Evolutionary conservation across 1,140 invertebrate species (phyloP).

Genomic region (Sitodiplosis mosellana): DNA sequence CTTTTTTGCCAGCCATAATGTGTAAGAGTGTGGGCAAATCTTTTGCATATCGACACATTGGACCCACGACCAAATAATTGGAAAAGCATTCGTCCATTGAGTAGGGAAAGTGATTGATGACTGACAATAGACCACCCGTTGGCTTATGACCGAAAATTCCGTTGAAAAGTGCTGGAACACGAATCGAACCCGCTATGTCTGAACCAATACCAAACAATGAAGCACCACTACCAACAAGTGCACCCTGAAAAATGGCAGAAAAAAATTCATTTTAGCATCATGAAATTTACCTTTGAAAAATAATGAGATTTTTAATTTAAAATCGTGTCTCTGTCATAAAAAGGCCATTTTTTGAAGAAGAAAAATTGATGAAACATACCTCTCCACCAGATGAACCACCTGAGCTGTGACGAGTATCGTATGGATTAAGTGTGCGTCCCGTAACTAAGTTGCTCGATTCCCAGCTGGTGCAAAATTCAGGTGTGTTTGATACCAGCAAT

Average conservation of each 20-base stretch:
- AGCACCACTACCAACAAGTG: slow-evolving; percentile 48
- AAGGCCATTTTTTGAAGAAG: too few relatives aligned
- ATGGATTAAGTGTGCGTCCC: slow-evolving; percentile 64
- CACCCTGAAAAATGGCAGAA: slow-evolving; percentile 27
- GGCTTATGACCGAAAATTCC: slow-evolving; percentile 81
- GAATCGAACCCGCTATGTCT: slow-evolving; percentile 70
- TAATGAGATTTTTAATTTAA: too few relatives aligned
- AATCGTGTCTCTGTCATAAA: too few relatives aligned
- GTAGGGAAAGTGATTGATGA: slow-evolving; percentile 36
- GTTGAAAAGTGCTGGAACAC: slow-evolving; percentile 61
- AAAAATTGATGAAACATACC: slow-evolving; percentile 20
- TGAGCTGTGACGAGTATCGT: slow-evolving; percentile 37
- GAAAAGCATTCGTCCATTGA: slow-evolving; percentile 27
- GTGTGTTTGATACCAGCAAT: slow-evolving; percentile 59
- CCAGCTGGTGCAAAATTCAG: slow-evolving; percentile 56
- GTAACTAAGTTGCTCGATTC: slow-evolving; percentile 51
- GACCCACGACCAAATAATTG: slow-evolving; percentile 43
- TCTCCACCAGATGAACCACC: slow-evolving; percentile 67
- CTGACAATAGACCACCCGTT: slow-evolving; percentile 36
- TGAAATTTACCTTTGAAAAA: too few relatives aligned
- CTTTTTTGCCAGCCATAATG: slow-evolving; percentile 32
- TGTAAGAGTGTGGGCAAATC: slow-evolving; percentile 51
- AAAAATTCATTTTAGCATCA: neutral
- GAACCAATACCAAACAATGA: slow-evolving; percentile 67
- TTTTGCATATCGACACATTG: slow-evolving; percentile 57